phyloP scores from a whole-genome alignment of 2,113 vertebrate species.

The Pseudopipra pipra region DNA sequence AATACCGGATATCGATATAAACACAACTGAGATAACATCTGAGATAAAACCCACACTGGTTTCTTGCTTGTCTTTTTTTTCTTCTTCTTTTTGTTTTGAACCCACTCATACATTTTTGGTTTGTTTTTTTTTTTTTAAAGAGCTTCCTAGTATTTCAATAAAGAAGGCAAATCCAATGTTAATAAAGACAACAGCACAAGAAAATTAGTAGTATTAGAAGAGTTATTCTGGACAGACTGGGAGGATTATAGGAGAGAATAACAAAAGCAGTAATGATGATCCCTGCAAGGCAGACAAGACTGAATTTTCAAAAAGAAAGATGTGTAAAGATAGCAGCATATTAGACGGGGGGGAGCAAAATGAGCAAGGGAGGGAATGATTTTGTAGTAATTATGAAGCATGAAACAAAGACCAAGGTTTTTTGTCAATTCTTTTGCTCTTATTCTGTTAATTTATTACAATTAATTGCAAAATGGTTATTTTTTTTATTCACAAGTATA shows the following conservation, averaged over 20 bases:
- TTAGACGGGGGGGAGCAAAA: neutral
- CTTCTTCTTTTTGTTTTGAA: neutral
- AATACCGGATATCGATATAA: neutral
- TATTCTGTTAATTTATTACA: neutral
- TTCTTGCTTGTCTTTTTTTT: neutral
- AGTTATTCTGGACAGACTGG: neutral
- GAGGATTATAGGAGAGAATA: neutral
- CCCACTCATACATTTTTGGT: neutral
- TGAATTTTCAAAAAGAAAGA: neutral
- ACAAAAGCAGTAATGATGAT: neutral
- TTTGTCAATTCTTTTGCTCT: neutral
- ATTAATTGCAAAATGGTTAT: neutral
- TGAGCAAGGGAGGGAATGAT: neutral
- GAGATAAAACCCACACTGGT: neutral
- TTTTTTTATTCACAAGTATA: neutral
- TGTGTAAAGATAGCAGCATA: neutral
- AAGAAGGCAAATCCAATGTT: neutral
- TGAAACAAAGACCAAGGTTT: neutral
- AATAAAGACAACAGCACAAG: neutral
- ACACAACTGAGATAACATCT: neutral
- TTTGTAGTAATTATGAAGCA: neutral
- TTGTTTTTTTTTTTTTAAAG: neutral
- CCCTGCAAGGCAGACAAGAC: neutral
- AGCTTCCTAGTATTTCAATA: neutral
- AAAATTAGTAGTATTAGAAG: neutral